Percentiles rank a stretch among this genome's conserved stretches.
Evolutionary conservation across 2,797 vertebrate genomes (phyloP).

Genomic region (Harpagifer antarcticus): DNA sequence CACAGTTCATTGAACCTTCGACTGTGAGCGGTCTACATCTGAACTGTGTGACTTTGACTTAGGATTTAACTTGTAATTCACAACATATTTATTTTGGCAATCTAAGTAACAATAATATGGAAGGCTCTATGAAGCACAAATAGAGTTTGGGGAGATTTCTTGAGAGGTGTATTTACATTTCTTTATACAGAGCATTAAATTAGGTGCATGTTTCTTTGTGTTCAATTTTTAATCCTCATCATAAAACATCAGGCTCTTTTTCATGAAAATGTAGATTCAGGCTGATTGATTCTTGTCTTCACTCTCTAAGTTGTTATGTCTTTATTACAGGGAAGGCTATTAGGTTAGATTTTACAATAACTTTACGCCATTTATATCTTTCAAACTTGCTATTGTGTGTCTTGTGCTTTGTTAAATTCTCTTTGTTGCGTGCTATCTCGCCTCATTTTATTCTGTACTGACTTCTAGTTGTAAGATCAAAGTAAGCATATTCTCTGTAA

Average conservation of each 20-base stretch:
- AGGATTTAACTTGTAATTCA: background rate
- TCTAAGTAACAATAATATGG: background rate
- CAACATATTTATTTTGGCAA: conserved; percentile 3
- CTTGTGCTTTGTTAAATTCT: conserved; percentile 11
- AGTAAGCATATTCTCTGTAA: conserved; percentile 12
- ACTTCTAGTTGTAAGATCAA: conserved; percentile 20
- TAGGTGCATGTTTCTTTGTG: conserved; percentile 1
- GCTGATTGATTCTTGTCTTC: conserved; percentile 5
- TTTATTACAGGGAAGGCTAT: background rate
- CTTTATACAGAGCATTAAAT: background rate
- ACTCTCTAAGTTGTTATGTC: background rate
- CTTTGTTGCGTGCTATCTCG: conserved; percentile 15
- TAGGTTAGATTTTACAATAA: background rate
- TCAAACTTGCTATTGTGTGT: background rate
- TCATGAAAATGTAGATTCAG: no score
- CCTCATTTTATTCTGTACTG: conserved; percentile 13
- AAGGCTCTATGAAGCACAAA: conserved; percentile 4
- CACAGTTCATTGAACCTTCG: conserved; percentile 53
- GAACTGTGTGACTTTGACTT: background rate
- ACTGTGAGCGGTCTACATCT: conserved; percentile 12
- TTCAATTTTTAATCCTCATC: conserved; percentile 17
- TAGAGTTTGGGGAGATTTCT: background rate
- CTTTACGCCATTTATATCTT: background rate
- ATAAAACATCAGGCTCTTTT: conserved; percentile 1
- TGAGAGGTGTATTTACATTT: conserved; percentile 16